Evolutionary conservation across 2,797 vertebrate genomes (phyloP).

Genomic region (Rhincodon typus): DNA sequence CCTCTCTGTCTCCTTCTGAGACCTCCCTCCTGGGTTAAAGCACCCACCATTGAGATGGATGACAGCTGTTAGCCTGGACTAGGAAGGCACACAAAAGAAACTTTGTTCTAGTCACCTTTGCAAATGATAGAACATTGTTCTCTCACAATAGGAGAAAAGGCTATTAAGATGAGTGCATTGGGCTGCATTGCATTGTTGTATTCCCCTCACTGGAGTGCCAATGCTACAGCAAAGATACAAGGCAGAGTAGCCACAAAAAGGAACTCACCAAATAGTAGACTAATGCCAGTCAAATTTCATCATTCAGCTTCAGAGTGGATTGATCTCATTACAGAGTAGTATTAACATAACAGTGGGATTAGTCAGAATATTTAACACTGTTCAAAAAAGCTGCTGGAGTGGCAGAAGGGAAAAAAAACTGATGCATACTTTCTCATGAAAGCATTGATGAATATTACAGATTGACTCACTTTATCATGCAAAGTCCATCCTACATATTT

Average conservation of each 20-base stretch:
- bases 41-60: not conserved
- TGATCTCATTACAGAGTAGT: no score
- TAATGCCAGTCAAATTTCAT: no score
- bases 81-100: not conserved
- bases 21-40: not conserved
- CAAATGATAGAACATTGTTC: not conserved
- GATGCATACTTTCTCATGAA: no score
- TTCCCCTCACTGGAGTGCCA: not conserved
- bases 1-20: not conserved
- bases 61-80: not conserved
- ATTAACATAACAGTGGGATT: not conserved
- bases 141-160: not conserved
- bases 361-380: not conserved
- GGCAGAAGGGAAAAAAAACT: not conserved
- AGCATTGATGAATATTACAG: constrained; percentile 36
- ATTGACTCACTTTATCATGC: constrained; percentile 72
- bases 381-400: not conserved
- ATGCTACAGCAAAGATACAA: not conserved
- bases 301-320: not conserved
- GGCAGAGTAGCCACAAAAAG: not conserved
- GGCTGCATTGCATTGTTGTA: not conserved
- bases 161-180: not conserved
- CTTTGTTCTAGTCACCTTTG: not conserved
- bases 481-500: constrained; percentile 91
- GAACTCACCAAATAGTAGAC: not conserved